Percentiles rank a stretch among this genome's conserved stretches.
phyloP scores from a whole-genome alignment of 1,140 invertebrate genomes.

The Antheraea pernyi region DNA sequence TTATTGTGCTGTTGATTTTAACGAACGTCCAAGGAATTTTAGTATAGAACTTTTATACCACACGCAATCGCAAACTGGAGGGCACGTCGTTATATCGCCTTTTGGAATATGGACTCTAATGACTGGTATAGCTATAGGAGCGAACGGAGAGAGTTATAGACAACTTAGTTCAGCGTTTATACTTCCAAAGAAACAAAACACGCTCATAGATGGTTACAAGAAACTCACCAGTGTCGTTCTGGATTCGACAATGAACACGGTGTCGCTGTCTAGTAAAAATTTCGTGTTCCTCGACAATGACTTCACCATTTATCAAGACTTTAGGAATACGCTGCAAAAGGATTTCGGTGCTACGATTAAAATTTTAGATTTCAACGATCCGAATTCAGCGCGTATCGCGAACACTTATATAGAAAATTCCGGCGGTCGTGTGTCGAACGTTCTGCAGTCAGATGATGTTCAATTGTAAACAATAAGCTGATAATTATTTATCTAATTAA shows the following conservation, averaged over 20 bases:
- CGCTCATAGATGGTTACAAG: constrained; percentile 50
- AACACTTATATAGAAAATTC: constrained; percentile 56
- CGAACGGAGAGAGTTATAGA: constrained; percentile 44
- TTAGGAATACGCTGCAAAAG: constrained; percentile 35
- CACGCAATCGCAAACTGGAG: constrained; percentile 48
- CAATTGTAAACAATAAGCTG: no score
- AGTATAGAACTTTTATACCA: constrained; percentile 62
- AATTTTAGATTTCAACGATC: constrained; percentile 58
- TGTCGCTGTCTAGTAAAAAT: constrained; percentile 55
- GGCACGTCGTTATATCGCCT: constrained; percentile 67
- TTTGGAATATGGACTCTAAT: constrained; percentile 70
- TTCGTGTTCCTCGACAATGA: constrained; percentile 63
- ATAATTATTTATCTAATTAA: no score
- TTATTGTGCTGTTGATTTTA: constrained; percentile 52
- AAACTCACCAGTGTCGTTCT: constrained; percentile 50
- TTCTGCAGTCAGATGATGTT: constrained; percentile 66
- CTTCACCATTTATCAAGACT: constrained; percentile 47
- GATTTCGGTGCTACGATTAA: constrained; percentile 56
- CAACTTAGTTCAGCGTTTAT: constrained; percentile 48
- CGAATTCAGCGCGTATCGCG: constrained; percentile 45
- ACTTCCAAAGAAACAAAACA: constrained; percentile 44
- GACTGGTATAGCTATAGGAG: constrained; percentile 58
- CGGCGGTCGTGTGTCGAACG: constrained; percentile 60
- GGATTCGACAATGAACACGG: constrained; percentile 40
- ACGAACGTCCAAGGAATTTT: constrained; percentile 61